Evolutionary conservation across 2,113 vertebrate species (phyloP), one percentile per base, ranked within the genome.

Genomic region (Sinocyclocheilus grahami): DNA sequence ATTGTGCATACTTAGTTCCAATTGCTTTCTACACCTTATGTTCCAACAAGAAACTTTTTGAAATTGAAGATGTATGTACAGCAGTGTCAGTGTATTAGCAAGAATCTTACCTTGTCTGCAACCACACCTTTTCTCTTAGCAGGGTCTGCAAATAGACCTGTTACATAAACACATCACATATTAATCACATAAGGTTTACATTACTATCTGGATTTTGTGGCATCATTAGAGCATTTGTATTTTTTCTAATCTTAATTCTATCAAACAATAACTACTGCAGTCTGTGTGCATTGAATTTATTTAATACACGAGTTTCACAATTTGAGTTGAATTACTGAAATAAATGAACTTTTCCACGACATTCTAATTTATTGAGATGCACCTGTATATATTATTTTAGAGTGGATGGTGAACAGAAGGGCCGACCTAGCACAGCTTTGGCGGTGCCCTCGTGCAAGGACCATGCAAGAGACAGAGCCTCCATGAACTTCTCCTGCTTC

Each of bases 391-490:
- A 33, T 33, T 33, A 33, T 33, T 33, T 33, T 18, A 46, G 18
- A 78, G 76, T 53, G 4, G 8, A 18, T 51, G 75, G 75, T 27
- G 1, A 24, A 37, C 22, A 33, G 37, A 39, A 83, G 22, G 30
- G 80, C 97, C 92, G 92, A 99, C 98, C 98, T 77, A 99, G 95
- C 46, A 99, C 96, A 85, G 98, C 98, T 90, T 98, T 99, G 51
- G 97, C 98, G 82, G 96, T 98, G 85, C 97, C 97, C 90, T 99
- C 97, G 69, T 98, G 96, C 90, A 99, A 98, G 39, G 98, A 98
- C 98, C 98, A 99, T 14, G 97, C 97, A 76, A 99, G 93, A 87
- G 96, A 93, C 77, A 99, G 94, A n/a, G 97, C 97, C 94, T 99
- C 97, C 1, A 95, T 95, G 86, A 97, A 96, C 87, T 95, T 95